phyloP scores from a whole-genome alignment of 2,113 vertebrate genomes.

The Diglossa brunneiventris region DNA sequence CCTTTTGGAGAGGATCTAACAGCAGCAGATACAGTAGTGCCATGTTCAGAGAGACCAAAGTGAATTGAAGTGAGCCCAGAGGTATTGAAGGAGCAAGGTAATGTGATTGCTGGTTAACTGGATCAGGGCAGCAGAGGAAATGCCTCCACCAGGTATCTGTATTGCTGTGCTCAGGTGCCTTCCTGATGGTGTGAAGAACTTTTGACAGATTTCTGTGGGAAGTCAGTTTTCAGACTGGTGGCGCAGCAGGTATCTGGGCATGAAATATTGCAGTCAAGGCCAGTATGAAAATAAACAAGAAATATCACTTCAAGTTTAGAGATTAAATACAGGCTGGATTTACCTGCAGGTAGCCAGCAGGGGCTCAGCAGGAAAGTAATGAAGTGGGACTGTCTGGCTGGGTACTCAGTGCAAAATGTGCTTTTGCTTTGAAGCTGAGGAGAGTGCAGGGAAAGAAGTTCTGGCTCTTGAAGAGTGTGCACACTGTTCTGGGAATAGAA shows the following conservation, averaged over 20 bases:
- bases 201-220: not conserved
- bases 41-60: not conserved
- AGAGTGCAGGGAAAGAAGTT: not conserved
- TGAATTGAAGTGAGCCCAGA: constrained; percentile 27
- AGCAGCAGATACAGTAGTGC: not conserved
- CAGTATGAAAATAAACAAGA: not conserved
- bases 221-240: not conserved
- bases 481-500: not conserved
- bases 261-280: not conserved
- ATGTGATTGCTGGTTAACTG: constrained; percentile 18
- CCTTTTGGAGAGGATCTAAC: not conserved
- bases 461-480: not conserved
- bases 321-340: not conserved
- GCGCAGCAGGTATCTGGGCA: not conserved
- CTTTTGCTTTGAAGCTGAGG: not conserved
- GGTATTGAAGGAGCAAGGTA: constrained; percentile 1
- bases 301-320: not conserved
- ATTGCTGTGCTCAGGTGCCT: not conserved
- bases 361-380: not conserved
- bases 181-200: not conserved
- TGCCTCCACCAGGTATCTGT: not conserved
- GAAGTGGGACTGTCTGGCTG: not conserved
- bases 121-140: constrained; percentile 2
- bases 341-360: not conserved
- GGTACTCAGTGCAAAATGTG: not conserved